These are phyloP conservation scores for Anodontia alba DNA, from an alignment of 2,888 invertebrate species.

Conservation along the genomic window DNA sequence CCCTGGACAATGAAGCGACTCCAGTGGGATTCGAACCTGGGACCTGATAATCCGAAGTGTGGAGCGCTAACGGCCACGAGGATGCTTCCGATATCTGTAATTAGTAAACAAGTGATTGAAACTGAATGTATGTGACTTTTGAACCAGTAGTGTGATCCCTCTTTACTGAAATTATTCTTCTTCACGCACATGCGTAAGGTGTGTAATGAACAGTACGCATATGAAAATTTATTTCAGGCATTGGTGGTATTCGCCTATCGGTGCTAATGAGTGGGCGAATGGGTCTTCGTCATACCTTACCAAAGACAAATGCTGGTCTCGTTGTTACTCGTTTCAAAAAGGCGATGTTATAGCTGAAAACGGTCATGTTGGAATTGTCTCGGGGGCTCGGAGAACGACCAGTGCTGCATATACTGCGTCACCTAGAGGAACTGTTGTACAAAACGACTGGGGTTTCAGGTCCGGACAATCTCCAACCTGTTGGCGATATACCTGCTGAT, in stretches of 20 bases:
- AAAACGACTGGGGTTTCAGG: conserved; percentile 12
- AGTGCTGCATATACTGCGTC: not conserved
- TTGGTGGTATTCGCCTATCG: not conserved
- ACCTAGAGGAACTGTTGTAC: not conserved
- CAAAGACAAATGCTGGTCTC: not conserved
- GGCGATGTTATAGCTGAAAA: conserved; percentile 4
- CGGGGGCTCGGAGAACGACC: not conserved
- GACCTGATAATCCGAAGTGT: too few species aligned
- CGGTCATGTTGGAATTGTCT: conserved; percentile 13
- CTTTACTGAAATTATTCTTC: too few species aligned
- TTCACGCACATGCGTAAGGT: too few species aligned
- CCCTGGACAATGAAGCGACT: too few species aligned
- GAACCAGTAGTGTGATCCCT: too few species aligned
- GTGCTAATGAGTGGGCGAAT: not conserved
- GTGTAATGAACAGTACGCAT: too few species aligned
- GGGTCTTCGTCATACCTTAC: not conserved
- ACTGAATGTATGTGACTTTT: too few species aligned
- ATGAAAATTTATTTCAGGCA: not conserved
- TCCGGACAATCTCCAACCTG: not conserved
- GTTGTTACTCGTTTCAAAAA: not conserved
- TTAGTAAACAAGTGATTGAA: too few species aligned
- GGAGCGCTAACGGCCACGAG: too few species aligned
- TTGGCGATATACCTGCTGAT: not conserved
- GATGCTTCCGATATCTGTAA: too few species aligned
- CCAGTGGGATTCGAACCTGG: too few species aligned